phyloP scores from a whole-genome alignment of 2,797 vertebrate species.

The Phyllotis vaccarum region DNA sequence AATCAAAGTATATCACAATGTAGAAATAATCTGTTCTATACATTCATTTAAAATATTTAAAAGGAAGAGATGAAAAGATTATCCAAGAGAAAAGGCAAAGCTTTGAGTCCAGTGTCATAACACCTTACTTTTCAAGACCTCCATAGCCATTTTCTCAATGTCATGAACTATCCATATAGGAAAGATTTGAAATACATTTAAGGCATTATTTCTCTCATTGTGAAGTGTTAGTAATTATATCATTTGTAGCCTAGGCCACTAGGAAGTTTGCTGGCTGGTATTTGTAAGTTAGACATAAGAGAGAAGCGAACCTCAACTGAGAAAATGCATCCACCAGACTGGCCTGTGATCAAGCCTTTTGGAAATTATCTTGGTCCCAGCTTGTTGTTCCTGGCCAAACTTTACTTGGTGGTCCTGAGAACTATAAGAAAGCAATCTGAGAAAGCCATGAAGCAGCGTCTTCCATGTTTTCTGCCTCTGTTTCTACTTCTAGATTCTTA shows the following conservation, averaged over 20 bases:
- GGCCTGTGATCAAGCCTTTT: not conserved
- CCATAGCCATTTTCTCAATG: not conserved
- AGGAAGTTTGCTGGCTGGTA: not conserved
- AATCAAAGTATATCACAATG: slow-evolving; percentile 84
- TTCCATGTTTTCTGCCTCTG: not conserved
- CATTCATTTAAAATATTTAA: slow-evolving; percentile 55
- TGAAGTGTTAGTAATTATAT: slow-evolving; percentile 10
- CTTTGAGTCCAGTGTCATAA: not conserved
- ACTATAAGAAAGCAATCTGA: not conserved
- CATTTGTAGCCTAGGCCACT: not conserved
- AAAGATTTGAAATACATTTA: not conserved
- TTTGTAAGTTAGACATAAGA: not conserved
- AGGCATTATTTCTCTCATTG: not conserved
- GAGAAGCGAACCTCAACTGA: not conserved
- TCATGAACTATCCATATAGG: not conserved
- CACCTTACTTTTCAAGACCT: not conserved
- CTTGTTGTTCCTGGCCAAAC: too few relatives aligned
- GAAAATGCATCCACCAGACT: not conserved
- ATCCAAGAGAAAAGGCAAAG: slow-evolving; percentile 15
- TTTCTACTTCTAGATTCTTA: not conserved
- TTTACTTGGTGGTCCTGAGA: too few relatives aligned
- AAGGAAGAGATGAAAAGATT: not conserved
- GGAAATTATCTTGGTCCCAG: not conserved
- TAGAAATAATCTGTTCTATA: slow-evolving; percentile 81
- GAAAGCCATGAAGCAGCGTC: not conserved